phyloP scores from a whole-genome alignment of 2,113 vertebrate genomes.

The Lepidothrix coronata region DNA sequence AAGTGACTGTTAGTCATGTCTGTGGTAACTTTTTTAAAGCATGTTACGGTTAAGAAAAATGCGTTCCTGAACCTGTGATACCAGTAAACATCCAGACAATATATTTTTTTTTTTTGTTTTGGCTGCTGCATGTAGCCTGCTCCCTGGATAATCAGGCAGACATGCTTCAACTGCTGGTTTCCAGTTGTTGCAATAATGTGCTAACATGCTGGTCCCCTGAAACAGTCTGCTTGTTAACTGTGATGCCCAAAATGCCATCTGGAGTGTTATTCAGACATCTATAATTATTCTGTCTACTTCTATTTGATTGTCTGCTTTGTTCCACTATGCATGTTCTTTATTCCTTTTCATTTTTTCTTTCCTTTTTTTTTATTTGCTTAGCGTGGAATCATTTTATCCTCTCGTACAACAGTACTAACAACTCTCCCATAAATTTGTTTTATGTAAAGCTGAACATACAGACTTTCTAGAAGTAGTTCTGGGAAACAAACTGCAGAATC shows the following conservation, averaged over 20 bases:
- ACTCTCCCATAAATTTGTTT: not conserved
- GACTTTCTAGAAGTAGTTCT: not conserved
- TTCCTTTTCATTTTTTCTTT: not conserved
- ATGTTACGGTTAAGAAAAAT: not conserved
- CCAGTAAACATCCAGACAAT: not conserved
- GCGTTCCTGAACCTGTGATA: not conserved
- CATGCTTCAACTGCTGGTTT: constrained; percentile 27
- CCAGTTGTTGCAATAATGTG: constrained; percentile 15
- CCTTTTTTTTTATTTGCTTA: not conserved
- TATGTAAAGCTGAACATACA: not conserved
- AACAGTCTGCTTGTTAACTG: constrained; percentile 41
- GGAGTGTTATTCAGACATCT: constrained; percentile 11
- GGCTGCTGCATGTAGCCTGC: not conserved
- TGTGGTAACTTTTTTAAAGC: not conserved
- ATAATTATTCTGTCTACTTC: constrained; percentile 33
- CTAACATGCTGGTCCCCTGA: constrained; percentile 19
- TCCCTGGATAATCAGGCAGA: constrained; percentile 19
- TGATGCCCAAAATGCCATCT: constrained; percentile 42
- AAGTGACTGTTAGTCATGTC: not conserved
- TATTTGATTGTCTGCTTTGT: constrained; percentile 20
- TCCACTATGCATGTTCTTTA: not conserved
- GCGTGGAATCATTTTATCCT: not conserved
- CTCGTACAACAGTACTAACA: not conserved
- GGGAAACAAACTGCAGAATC: not conserved
- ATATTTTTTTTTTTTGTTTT: not conserved